Conservation (phyloP, 1,140 invertebrate species). For the Phymastichus coffea region DNA sequence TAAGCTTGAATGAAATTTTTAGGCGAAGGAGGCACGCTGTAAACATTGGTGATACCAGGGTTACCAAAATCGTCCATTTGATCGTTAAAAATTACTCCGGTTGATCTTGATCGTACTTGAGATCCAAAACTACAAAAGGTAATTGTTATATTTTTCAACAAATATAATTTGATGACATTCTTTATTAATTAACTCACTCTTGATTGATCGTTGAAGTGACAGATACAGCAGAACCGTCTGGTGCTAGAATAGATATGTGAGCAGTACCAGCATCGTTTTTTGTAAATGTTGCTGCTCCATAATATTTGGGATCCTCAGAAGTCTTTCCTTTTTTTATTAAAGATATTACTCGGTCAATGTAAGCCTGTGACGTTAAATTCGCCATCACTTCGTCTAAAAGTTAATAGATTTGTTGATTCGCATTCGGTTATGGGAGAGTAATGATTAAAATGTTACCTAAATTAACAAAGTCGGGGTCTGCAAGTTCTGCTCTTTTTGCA, state of each 20-base stretch:
- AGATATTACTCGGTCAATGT: constrained; percentile 64
- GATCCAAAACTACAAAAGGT: constrained; percentile 73
- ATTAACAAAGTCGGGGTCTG: no score
- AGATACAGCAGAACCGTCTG: constrained; percentile 82
- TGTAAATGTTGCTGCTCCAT: constrained; percentile 61
- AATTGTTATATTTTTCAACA: background rate
- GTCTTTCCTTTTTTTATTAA: no score
- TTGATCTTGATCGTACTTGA: constrained; percentile 65
- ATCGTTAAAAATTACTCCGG: constrained; percentile 88
- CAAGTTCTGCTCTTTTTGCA: constrained; percentile 78
- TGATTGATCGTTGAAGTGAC: constrained; percentile 85
- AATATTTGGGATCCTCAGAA: constrained; percentile 66
- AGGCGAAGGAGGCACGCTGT: constrained; percentile 72
- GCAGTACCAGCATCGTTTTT: constrained; percentile 77
- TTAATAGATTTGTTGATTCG: background rate
- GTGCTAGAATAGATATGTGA: constrained; percentile 77
- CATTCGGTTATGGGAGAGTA: no score
- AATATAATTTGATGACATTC: background rate
- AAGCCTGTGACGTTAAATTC: constrained; percentile 66
- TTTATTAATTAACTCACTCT: constrained; percentile 65
- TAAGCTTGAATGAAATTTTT: constrained; percentile 76
- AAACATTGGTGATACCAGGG: constrained; percentile 73
- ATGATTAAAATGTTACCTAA: no score
- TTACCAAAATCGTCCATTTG: constrained; percentile 94
- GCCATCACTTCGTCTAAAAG: constrained; percentile 58